Evolutionary conservation across 1,140 invertebrate species (phyloP).

Genomic region (Lutraria rhynchaena): DNA sequence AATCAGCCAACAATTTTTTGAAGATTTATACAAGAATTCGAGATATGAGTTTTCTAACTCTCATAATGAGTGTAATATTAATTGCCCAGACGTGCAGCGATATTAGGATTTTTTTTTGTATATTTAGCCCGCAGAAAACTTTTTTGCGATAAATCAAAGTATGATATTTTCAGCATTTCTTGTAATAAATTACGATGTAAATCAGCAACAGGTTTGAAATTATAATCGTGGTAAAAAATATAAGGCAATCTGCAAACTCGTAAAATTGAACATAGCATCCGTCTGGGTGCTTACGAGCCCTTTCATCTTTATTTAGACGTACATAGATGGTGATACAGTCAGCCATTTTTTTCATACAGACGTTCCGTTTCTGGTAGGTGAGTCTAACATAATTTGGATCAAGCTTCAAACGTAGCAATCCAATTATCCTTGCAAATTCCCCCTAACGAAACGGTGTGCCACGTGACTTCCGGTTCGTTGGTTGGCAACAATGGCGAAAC

Average conservation of each 20-base stretch:
- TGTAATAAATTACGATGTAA: background rate
- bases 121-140: background rate
- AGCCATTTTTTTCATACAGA: background rate
- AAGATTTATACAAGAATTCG: background rate
- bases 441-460: conserved; percentile 15
- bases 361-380: conserved; percentile 29
- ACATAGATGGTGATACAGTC: background rate
- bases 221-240: no score
- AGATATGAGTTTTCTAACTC: background rate
- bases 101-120: background rate
- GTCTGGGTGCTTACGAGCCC: background rate
- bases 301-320: conserved; percentile 20
- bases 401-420: conserved; percentile 27
- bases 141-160: background rate
- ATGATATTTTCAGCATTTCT: background rate
- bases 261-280: background rate
- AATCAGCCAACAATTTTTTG: no score
- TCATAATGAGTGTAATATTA: background rate
- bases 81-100: background rate
- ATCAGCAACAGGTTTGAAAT: no score
- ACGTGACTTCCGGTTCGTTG: conserved; percentile 25
- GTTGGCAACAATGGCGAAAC: conserved; percentile 41
- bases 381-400: background rate
- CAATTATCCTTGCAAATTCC: conserved; percentile 39
- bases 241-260: no score